A percentile compares a stretch with the other conserved stretches of the same genome.
Conservation (phyloP, 2,113 vertebrate genomes). For the Psephotus haematonotus region DNA sequence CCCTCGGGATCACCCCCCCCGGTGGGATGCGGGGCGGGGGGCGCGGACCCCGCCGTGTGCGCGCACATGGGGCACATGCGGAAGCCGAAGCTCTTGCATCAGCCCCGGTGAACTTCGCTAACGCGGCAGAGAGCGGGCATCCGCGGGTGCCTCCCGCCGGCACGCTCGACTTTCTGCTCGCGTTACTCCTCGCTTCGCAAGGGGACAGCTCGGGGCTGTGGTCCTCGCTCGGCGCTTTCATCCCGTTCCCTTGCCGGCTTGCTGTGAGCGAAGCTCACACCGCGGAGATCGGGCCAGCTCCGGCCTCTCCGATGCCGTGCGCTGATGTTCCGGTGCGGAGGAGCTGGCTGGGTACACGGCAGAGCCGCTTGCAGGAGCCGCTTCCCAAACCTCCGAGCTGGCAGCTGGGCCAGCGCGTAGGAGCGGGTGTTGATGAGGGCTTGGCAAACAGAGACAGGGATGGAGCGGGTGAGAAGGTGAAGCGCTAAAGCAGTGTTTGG, state of each 20-base stretch:
- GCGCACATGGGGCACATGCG: not conserved
- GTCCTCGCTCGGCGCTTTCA: not conserved
- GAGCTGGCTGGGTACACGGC: not conserved
- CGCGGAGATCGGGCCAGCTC: not conserved
- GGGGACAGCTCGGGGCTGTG: not conserved
- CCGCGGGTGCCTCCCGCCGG: not conserved
- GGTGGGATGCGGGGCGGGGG: not conserved
- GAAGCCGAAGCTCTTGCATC: not conserved
- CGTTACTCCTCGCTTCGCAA: not conserved
- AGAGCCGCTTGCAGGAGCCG: not conserved
- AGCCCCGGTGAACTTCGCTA: not conserved
- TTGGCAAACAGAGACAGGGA: not conserved
- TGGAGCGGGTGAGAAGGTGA: not conserved
- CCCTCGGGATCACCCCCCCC: not conserved
- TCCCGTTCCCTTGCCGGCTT: fast-evolving
- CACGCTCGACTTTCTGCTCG: too few relatives aligned
- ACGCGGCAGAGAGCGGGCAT: not conserved
- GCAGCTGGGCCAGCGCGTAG: not conserved
- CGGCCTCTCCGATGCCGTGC: fast-evolving
- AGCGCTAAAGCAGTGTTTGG: fast-evolving
- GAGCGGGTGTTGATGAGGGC: not conserved
- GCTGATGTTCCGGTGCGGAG: not conserved
- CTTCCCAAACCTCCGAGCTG: not conserved
- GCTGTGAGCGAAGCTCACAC: fast-evolving
- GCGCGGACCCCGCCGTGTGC: not conserved